A percentile compares a stretch with the other conserved stretches of the same genome.
Evolutionary conservation across 2,888 invertebrate species (phyloP).

Genomic region (Drosophila diplacantha): DNA sequence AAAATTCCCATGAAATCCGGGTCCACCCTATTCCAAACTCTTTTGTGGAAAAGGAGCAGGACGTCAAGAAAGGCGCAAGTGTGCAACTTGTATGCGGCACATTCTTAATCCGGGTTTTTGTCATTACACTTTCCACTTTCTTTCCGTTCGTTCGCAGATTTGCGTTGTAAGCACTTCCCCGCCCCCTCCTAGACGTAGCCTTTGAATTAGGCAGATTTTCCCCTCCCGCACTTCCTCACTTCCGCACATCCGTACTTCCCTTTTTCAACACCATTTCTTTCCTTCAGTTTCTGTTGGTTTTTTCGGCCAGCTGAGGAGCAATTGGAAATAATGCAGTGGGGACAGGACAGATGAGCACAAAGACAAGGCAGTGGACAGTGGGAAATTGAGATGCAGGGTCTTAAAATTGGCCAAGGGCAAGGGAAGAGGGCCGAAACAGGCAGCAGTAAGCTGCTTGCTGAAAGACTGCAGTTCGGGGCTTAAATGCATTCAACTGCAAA

Average conservation of each 20-base stretch:
- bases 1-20: background rate
- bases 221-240: slow-evolving; percentile 18
- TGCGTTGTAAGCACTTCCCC: slow-evolving; percentile 42
- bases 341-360: slow-evolving; percentile 36
- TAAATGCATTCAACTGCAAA: slow-evolving; percentile 35
- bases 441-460: slow-evolving; percentile 36
- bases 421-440: slow-evolving; percentile 12
- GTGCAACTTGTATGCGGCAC: slow-evolving; percentile 69
- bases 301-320: slow-evolving; percentile 24
- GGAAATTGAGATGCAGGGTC: slow-evolving; percentile 42
- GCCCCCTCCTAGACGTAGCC: slow-evolving; percentile 1
- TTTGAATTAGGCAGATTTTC: slow-evolving; percentile 62
- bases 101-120: slow-evolving; percentile 70
- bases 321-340: slow-evolving; percentile 48
- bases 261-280: slow-evolving; percentile 26
- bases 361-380: slow-evolving; percentile 35
- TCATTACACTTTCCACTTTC: slow-evolving; percentile 61
- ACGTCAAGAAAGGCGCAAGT: slow-evolving; percentile 54
- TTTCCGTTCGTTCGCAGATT: slow-evolving; percentile 58
- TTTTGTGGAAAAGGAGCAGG: slow-evolving; percentile 20
- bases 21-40: slow-evolving; percentile 12
- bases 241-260: slow-evolving; percentile 2
- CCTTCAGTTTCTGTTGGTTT: slow-evolving; percentile 12
- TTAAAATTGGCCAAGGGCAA: slow-evolving; percentile 33
- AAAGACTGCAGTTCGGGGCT: slow-evolving; percentile 39